Evolutionary conservation across 2,113 vertebrate species (phyloP).

Genomic region (Columba livia): DNA sequence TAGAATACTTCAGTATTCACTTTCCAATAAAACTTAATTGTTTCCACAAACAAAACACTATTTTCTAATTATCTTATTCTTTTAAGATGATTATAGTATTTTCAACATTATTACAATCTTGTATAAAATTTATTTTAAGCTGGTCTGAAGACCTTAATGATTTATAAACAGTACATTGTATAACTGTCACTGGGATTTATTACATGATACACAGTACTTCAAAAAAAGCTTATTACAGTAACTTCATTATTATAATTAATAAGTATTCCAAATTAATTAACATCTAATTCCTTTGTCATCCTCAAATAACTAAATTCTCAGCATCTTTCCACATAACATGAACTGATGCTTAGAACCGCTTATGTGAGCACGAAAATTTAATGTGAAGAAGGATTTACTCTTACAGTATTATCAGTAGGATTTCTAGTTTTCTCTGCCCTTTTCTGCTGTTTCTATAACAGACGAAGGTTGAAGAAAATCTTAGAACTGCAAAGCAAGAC

Average conservation of each 20-base stretch:
- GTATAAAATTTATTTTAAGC: neutral
- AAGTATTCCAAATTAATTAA: constrained; percentile 15
- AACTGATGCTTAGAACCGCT: neutral
- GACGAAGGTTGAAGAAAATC: neutral
- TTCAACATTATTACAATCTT: neutral
- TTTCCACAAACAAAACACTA: neutral
- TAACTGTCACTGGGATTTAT: neutral
- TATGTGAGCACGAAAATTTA: neutral
- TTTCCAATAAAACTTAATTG: neutral
- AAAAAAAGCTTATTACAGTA: neutral
- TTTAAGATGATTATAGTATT: neutral
- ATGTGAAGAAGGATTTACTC: neutral
- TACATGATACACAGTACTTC: neutral
- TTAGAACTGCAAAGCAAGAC: neutral
- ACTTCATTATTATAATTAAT: neutral
- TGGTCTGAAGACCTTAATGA: neutral
- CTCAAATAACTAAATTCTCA: neutral
- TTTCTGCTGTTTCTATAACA: neutral
- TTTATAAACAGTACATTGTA: neutral
- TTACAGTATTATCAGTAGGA: neutral
- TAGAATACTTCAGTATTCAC: neutral
- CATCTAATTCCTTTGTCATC: neutral
- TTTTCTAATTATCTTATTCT: neutral
- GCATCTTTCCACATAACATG: neutral
- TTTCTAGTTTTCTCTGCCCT: neutral